phyloP scores from a whole-genome alignment of 2,888 invertebrate species.

The Lasioglossum vierecki region DNA sequence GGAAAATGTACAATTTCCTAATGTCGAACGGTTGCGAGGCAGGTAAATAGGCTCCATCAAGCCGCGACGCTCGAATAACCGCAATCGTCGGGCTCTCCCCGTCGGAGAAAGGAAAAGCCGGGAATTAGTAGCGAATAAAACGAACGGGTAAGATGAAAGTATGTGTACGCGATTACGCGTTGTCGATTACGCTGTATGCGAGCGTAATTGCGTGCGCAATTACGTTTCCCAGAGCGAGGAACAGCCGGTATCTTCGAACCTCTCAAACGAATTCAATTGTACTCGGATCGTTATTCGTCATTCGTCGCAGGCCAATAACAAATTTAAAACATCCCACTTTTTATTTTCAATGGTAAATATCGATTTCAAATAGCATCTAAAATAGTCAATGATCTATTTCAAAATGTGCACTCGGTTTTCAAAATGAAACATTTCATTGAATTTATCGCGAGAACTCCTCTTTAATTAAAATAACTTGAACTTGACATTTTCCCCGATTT shows the following conservation, averaged over 20 bases:
- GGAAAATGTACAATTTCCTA: conserved; percentile 25
- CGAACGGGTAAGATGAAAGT: conserved; percentile 43
- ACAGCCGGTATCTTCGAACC: background rate
- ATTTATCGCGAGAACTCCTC: too few relatives aligned
- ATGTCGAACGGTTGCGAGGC: conserved; percentile 18
- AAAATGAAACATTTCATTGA: too few relatives aligned
- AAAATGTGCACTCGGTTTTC: too few relatives aligned
- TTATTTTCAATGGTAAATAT: too few relatives aligned
- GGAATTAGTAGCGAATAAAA: conserved; percentile 40
- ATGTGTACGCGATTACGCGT: background rate
- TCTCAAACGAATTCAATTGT: too few relatives aligned
- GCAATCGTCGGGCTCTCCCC: conserved; percentile 29
- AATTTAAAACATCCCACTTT: too few relatives aligned
- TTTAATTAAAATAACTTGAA: too few relatives aligned
- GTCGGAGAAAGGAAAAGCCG: conserved; percentile 34
- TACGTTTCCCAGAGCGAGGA: conserved; percentile 39
- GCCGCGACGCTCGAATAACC: conserved; percentile 39
- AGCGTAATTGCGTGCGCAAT: conserved; percentile 46
- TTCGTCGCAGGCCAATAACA: too few relatives aligned
- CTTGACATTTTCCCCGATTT: too few relatives aligned
- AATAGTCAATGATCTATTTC: too few relatives aligned
- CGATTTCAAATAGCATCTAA: too few relatives aligned
- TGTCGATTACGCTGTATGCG: conserved; percentile 43
- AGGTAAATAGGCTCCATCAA: conserved; percentile 32
- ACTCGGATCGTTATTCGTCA: too few relatives aligned